Evolutionary conservation across 1,140 invertebrate species (phyloP), one percentile per base, ranked within the genome.

Genomic region (Diplogasteroides magnus): DNA sequence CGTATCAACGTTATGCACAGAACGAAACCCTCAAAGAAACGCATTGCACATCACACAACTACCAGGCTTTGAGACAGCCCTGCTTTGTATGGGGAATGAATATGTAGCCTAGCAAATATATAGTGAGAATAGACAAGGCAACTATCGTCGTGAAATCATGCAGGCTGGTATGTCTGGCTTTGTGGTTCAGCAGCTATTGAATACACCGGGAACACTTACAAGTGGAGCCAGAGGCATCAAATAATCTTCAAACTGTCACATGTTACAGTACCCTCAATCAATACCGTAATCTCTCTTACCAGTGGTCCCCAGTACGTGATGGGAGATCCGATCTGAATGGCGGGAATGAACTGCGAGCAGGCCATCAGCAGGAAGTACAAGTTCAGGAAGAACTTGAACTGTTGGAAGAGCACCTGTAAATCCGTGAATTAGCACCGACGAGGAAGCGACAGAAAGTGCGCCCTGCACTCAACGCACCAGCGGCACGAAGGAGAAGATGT

Each of bases 301-400:
- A 98, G 84, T 73, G 96, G 96, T 73, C 93, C 94, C 96, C 96
- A 98, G 85, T 98, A 98, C 15, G 96, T 98, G 83, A 98, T 98
- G 2, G 97, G 88, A 84, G 96, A 96, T 6, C 96, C 95, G 83
- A 98, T 95, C 78, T 91, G 87, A 72, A 98, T 90, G 76, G 92
- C 92, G 31, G 93, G 93, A 83, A 98, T 92, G 83, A 99, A 98
- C 83, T 99, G 97, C 79, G 92, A 94, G 27, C 90, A 88, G 1
- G 97, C 95, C 95, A 99, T 98, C 56, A 98, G 86, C 58, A 99
- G 86, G 85, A 99, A 99, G 81, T 98, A 98, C 13, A 99, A 84
- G 86, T 99, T 99, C 60, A 99, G 87, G 84, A 99, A 99, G 84
- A 98, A 97, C 80, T 94, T 93, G 85, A 99, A 99, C 84, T 99